A percentile compares a stretch with the other conserved stretches of the same genome.
Conservation (phyloP, 1,140 invertebrate species). For the Bursaphelenchus mucronatus region DNA sequence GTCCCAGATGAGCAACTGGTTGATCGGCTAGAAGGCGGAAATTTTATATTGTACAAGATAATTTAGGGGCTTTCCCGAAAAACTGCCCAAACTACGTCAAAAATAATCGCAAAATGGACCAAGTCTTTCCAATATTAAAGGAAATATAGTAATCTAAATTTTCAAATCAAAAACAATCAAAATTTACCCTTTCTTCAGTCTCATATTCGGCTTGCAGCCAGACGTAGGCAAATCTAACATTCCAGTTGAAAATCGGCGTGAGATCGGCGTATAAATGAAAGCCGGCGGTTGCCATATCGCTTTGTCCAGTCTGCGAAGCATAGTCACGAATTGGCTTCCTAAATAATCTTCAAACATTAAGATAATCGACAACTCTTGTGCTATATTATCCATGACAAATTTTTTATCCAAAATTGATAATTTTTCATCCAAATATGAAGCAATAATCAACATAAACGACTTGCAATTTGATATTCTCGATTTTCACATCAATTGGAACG, state of each 20-base stretch:
- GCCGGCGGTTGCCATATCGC: slow-evolving; percentile 88
- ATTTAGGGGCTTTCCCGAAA: not conserved
- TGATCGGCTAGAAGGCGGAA: slow-evolving; percentile 63
- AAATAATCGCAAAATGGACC: not conserved
- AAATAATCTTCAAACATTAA: slow-evolving; percentile 10
- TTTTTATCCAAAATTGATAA: too few relatives aligned
- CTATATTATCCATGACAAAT: too few relatives aligned
- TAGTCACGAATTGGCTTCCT: slow-evolving; percentile 90
- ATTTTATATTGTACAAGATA: not conserved
- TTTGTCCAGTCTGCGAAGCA: slow-evolving; percentile 82
- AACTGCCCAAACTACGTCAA: not conserved
- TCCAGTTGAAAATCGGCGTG: slow-evolving; percentile 92
- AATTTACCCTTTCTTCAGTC: slow-evolving; percentile 75
- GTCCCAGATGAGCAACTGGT: slow-evolving; percentile 90
- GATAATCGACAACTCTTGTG: too few relatives aligned
- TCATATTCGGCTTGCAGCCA: slow-evolving; percentile 94
- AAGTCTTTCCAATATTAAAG: not conserved
- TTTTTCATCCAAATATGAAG: not conserved
- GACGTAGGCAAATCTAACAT: slow-evolving; percentile 94
- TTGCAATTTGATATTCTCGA: slow-evolving; percentile 88
- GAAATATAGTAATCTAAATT: not conserved
- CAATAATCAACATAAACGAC: slow-evolving; percentile 62
- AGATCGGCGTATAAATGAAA: slow-evolving; percentile 86
- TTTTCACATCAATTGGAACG: slow-evolving; percentile 76
- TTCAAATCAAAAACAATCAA: not conserved